Conservation (phyloP, 2,888 invertebrate genomes). For the Phalera bucephala region DNA sequence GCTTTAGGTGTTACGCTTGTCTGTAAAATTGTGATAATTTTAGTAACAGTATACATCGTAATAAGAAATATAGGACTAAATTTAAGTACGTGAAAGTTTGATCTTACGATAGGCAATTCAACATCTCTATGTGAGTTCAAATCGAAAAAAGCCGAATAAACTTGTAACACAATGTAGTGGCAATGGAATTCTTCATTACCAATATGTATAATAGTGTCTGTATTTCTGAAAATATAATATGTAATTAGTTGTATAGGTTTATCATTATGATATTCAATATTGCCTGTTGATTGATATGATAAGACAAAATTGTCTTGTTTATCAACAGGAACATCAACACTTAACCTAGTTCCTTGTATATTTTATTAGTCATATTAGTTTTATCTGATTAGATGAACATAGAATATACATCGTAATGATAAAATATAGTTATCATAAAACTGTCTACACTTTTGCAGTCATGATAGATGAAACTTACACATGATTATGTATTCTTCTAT, state of each 20-base stretch:
- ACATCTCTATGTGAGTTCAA: slow-evolving; percentile 55
- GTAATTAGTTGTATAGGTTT: too few species aligned
- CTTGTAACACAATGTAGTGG: slow-evolving; percentile 86
- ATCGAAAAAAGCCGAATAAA: slow-evolving; percentile 87
- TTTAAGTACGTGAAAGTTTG: background rate
- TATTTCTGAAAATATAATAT: slow-evolving; percentile 79
- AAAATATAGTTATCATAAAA: too few species aligned
- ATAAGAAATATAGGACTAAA: background rate
- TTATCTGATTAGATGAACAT: too few species aligned
- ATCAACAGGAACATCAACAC: too few species aligned
- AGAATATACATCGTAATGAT: too few species aligned
- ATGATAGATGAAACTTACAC: slow-evolving; percentile 84
- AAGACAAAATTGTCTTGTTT: too few species aligned
- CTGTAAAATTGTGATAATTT: slow-evolving; percentile 30
- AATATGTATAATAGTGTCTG: slow-evolving; percentile 86
- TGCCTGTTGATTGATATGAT: too few species aligned
- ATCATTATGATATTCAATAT: too few species aligned
- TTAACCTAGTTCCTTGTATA: too few species aligned
- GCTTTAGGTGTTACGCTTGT: slow-evolving; percentile 79
- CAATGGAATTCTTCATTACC: slow-evolving; percentile 87
- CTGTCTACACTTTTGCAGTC: too few species aligned
- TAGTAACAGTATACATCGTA: too few species aligned
- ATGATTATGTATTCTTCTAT: slow-evolving; percentile 85
- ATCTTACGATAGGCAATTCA: slow-evolving; percentile 61
- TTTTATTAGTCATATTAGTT: too few species aligned